These are phyloP conservation scores for Phylloscopus trochiloides DNA, from an alignment of 2,113 vertebrate species.

Conservation along the genomic window DNA sequence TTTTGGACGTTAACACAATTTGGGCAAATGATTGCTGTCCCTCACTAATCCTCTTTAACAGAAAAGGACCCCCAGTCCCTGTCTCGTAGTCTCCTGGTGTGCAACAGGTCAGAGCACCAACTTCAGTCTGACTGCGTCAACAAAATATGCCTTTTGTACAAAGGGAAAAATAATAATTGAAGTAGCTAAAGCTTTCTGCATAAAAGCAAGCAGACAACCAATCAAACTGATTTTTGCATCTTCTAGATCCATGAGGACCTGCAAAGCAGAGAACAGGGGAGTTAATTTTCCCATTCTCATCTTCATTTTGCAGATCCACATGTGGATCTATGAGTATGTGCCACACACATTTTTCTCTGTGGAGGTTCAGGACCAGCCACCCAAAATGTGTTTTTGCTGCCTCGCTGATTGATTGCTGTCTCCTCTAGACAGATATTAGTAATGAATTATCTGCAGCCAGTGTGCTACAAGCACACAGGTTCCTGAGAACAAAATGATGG, in stretches of 20 bases:
- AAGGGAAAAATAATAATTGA: neutral
- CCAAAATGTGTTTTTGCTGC: neutral
- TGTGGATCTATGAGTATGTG: accelerated
- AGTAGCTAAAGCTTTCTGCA: neutral
- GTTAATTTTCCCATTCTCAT: neutral
- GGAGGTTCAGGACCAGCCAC: neutral
- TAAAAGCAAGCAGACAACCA: neutral
- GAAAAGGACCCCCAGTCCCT: neutral
- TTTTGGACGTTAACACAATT: neutral
- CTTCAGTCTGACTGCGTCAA: neutral
- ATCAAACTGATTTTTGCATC: neutral
- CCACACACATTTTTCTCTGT: neutral
- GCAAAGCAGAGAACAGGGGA: neutral
- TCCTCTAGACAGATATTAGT: neutral
- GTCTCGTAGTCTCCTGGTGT: neutral
- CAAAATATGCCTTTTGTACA: neutral
- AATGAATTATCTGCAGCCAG: neutral
- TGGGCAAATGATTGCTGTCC: neutral
- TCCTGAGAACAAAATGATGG: neutral
- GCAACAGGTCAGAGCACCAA: neutral
- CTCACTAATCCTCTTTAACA: neutral
- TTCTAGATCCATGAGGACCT: neutral
- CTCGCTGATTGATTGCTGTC: neutral
- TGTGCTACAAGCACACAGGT: neutral
- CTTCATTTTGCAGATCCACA: neutral